phyloP scores from a whole-genome alignment of 2,113 vertebrate species.

The Meles meles region DNA sequence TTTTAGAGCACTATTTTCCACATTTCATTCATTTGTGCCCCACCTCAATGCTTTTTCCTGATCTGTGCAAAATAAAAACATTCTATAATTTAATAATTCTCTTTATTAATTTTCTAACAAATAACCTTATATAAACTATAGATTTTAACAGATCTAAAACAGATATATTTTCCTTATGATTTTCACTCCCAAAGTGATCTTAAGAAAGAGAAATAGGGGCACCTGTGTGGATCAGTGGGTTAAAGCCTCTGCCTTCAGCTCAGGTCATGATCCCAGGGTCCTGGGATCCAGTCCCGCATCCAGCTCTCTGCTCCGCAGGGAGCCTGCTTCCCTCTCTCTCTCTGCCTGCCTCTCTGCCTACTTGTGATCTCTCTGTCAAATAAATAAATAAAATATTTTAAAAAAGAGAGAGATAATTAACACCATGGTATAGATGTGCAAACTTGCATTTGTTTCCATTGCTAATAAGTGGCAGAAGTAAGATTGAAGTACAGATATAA shows the following conservation, averaged over 20 bases:
- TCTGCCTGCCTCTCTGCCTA: too few relatives aligned
- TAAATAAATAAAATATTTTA: too few relatives aligned
- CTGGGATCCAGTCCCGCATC: too few relatives aligned
- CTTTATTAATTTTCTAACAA: background rate
- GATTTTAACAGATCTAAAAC: background rate
- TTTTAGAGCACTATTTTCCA: background rate
- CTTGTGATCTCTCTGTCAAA: too few relatives aligned
- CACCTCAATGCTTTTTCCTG: background rate
- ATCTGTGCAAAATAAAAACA: background rate
- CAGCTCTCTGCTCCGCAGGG: too few relatives aligned
- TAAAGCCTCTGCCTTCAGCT: too few relatives aligned
- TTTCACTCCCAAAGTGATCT: background rate
- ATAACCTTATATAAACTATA: background rate
- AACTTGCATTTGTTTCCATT: background rate
- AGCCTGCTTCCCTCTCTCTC: too few relatives aligned
- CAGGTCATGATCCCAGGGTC: too few relatives aligned
- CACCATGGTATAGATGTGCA: background rate
- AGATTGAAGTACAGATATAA: background rate
- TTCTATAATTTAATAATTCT: background rate
- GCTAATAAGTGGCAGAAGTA: background rate
- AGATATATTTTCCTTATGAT: background rate
- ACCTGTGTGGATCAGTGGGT: too few relatives aligned
- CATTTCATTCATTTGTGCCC: background rate
- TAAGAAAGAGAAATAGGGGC: background rate
- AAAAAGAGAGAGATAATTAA: background rate